Evolutionary conservation across 2,113 vertebrate species (phyloP).

Genomic region (Psilopsiagon aurifrons): DNA sequence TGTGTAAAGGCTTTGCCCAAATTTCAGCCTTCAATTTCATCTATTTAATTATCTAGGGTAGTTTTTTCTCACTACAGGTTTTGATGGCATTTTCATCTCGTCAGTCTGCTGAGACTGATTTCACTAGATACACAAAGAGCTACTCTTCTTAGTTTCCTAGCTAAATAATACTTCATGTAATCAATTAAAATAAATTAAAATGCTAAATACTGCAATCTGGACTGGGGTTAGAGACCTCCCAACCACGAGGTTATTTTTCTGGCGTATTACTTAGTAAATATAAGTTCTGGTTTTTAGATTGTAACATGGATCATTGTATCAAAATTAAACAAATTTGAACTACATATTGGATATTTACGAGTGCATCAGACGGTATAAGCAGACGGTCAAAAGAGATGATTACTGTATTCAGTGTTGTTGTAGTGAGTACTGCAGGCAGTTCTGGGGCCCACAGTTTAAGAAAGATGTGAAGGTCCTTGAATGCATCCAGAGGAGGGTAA

Average conservation of each 20-base stretch:
- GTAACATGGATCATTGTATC: neutral
- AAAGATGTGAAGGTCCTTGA: neutral
- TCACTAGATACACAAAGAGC: neutral
- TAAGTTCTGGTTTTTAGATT: neutral
- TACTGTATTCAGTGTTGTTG: neutral
- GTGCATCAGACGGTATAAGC: neutral
- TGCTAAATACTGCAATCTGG: neutral
- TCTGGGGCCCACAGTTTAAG: neutral
- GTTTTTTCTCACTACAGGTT: neutral
- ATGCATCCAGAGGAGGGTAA: neutral
- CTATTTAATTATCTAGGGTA: neutral
- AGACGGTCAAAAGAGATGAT: accelerated
- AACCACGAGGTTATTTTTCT: neutral
- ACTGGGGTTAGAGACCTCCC: neutral
- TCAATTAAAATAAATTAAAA: neutral
- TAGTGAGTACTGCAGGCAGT: neutral
- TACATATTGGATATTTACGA: neutral
- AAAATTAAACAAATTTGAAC: neutral
- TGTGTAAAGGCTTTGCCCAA: neutral
- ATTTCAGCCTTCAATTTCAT: neutral
- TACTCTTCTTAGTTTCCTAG: neutral
- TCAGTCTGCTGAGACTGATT: neutral
- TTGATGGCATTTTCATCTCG: neutral
- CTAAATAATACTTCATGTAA: neutral
- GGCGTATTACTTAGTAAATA: neutral